Percentiles rank a stretch among this genome's conserved stretches.
Evolutionary conservation across 2,888 invertebrate species (phyloP).

Genomic region (Elgonia sp.): DNA sequence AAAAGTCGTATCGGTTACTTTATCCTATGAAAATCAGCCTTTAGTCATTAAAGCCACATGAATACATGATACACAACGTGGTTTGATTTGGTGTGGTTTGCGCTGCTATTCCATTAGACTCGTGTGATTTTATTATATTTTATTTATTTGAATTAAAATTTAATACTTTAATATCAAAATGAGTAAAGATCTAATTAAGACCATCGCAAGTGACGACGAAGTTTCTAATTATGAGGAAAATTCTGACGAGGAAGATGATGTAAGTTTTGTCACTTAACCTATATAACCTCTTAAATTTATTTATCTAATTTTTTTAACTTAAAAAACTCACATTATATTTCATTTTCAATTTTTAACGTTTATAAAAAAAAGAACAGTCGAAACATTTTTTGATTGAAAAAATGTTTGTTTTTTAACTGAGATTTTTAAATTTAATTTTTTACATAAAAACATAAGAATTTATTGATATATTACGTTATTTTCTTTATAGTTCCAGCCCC

Average conservation of each 20-base stretch:
- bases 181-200: slow-evolving; percentile 91
- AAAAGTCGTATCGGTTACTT: too few species aligned
- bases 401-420: too few species aligned
- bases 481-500: slow-evolving; percentile 92
- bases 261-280: slow-evolving; percentile 85
- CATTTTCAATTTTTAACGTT: not conserved
- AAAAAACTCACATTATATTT: not conserved
- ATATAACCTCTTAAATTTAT: not conserved
- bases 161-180: slow-evolving; percentile 73
- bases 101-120: too few species aligned
- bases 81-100: too few species aligned
- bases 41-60: too few species aligned
- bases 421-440: too few species aligned
- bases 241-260: slow-evolving; percentile 94
- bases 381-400: too few species aligned
- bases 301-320: not conserved
- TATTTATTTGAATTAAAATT: slow-evolving; percentile 8
- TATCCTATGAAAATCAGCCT: too few species aligned
- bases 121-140: not conserved
- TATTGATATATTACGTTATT: not conserved
- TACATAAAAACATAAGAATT: too few species aligned
- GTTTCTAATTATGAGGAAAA: slow-evolving; percentile 93
- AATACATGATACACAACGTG: too few species aligned
- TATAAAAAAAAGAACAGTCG: too few species aligned
- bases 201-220: slow-evolving; percentile 94